These are phyloP conservation scores for Rattus rattus DNA, from an alignment of 2,113 vertebrate species.

Conservation along the genomic window DNA sequence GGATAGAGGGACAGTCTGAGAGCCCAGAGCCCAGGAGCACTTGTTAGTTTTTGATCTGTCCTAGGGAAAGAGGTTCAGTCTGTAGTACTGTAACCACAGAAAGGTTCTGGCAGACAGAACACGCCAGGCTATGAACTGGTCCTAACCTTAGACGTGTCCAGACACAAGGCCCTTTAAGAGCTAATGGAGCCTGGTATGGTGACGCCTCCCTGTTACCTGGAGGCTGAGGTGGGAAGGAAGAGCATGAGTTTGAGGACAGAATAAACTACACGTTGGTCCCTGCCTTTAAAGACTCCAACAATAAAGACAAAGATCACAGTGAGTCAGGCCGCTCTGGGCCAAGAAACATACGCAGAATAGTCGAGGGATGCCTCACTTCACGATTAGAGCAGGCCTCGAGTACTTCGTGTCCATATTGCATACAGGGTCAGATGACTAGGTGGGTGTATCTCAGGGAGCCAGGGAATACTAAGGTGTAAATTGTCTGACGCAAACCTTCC, in stretches of 20 bases:
- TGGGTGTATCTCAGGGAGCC: background rate
- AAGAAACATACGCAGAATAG: too few species aligned
- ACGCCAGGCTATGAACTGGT: background rate
- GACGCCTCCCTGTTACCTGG: background rate
- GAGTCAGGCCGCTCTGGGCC: background rate
- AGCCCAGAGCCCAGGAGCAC: background rate
- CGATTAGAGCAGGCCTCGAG: background rate
- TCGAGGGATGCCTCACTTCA: too few species aligned
- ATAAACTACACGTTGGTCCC: background rate
- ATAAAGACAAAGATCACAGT: background rate
- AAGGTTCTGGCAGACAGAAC: background rate
- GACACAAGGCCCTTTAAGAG: background rate
- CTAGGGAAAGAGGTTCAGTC: background rate
- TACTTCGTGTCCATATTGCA: background rate
- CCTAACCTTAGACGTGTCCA: background rate
- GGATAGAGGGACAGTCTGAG: background rate
- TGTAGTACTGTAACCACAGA: background rate
- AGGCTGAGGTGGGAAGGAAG: background rate
- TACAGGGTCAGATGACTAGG: background rate
- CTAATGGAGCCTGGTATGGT: background rate
- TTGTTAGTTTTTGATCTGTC: conserved; percentile 11
- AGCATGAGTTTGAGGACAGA: background rate
- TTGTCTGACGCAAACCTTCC: background rate
- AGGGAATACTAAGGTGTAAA: background rate
- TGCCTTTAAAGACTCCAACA: background rate